These are phyloP conservation scores for Periparus ater DNA, from an alignment of 2,797 vertebrate genomes.

Conservation along the genomic window DNA sequence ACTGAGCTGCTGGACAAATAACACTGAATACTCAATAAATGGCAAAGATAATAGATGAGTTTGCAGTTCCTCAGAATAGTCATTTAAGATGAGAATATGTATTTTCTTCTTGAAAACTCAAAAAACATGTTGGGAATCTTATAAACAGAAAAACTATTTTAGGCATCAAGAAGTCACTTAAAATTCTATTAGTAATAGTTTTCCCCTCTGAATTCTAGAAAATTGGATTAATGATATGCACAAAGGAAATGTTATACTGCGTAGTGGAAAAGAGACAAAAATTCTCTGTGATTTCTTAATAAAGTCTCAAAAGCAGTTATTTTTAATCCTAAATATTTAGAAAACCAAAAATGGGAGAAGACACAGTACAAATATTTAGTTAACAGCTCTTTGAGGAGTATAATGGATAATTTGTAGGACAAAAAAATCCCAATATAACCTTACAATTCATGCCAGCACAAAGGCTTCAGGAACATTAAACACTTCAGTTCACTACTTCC, in stretches of 20 bases:
- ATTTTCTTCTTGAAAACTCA: background rate
- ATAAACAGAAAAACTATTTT: background rate
- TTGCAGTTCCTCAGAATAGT: background rate
- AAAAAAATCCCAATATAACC: background rate
- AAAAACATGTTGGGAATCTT: background rate
- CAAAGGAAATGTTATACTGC: background rate
- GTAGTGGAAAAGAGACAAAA: background rate
- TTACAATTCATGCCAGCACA: background rate
- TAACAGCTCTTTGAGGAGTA: background rate
- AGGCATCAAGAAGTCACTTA: background rate
- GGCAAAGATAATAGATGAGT: background rate
- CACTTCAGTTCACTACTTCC: background rate
- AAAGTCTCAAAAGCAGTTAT: background rate
- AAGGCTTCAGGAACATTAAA: background rate
- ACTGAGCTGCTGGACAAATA: background rate
- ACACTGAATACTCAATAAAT: background rate
- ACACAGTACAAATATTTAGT: background rate
- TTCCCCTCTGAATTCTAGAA: background rate
- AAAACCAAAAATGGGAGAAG: background rate
- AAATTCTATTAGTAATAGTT: background rate
- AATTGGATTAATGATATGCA: background rate
- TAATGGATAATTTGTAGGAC: background rate
- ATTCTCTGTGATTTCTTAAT: background rate
- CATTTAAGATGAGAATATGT: background rate
- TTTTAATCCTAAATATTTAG: background rate